A percentile compares a stretch with the other conserved stretches of the same genome.
Conservation (phyloP, 2,888 invertebrate genomes). For the Cantharis flavilabris region DNA sequence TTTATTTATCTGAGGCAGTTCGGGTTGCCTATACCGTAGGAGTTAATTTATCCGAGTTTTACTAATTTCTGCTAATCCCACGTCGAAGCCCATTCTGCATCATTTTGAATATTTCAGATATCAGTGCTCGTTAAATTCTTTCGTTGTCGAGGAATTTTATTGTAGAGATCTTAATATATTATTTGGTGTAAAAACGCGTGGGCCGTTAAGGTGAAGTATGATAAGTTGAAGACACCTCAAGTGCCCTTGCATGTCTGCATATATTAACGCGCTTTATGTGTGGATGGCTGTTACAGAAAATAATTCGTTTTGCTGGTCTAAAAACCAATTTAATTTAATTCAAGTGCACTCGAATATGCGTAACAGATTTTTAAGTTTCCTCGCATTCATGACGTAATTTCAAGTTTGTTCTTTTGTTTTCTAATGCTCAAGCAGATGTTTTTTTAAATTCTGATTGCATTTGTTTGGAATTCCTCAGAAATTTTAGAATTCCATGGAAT, state of each 20-base stretch:
- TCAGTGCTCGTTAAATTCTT: neutral
- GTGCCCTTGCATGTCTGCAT: conserved; percentile 45
- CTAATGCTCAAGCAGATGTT: too few relatives aligned
- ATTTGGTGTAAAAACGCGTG: conserved; percentile 17
- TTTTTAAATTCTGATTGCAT: too few relatives aligned
- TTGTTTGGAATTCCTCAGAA: too few relatives aligned
- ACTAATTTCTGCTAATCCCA: too few relatives aligned
- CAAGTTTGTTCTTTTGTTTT: too few relatives aligned
- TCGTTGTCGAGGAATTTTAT: neutral
- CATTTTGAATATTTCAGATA: neutral
- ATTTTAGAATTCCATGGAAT: too few relatives aligned
- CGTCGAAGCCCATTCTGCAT: neutral
- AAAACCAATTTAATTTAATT: conserved; percentile 11
- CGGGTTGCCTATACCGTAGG: too few relatives aligned
- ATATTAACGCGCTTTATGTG: conserved; percentile 38
- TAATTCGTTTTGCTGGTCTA: conserved; percentile 13
- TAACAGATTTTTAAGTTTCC: neutral
- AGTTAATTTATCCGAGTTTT: too few relatives aligned
- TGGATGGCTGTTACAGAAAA: conserved; percentile 25
- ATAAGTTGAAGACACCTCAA: conserved; percentile 44
- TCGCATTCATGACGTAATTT: neutral
- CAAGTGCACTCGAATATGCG: neutral
- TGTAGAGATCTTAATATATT: conserved; percentile 5
- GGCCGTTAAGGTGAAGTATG: conserved; percentile 39
- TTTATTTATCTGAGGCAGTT: too few relatives aligned